Conservation (phyloP, 2,797 vertebrate species). For the Pseudochirops cupreus region DNA sequence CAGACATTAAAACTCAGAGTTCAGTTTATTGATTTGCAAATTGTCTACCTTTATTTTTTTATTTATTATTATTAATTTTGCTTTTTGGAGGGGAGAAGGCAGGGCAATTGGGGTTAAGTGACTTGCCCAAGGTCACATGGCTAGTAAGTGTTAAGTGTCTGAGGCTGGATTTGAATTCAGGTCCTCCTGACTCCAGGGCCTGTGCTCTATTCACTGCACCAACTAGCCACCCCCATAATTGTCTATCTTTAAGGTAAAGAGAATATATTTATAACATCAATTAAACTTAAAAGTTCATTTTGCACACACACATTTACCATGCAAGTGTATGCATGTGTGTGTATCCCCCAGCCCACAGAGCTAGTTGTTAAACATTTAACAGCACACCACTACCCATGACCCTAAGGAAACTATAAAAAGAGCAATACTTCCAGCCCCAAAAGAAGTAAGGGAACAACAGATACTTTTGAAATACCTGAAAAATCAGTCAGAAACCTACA, state of each 20-base stretch:
- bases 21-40: not conserved
- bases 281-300: not conserved
- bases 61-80: too few relatives aligned
- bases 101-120: too few relatives aligned
- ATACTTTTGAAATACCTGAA: not conserved
- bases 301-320: not conserved
- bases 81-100: too few relatives aligned
- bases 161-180: too few relatives aligned
- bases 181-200: too few relatives aligned
- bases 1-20: not conserved
- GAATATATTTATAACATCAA: not conserved
- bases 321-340: not conserved
- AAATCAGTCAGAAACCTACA: not conserved
- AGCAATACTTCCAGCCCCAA: not conserved
- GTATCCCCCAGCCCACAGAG: not conserved
- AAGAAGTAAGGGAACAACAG: not conserved
- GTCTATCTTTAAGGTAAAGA: not conserved
- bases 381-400: not conserved
- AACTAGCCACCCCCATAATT: not conserved
- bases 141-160: too few relatives aligned
- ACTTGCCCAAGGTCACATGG: too few relatives aligned
- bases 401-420: not conserved
- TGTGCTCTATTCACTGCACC: too few relatives aligned
- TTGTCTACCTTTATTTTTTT: not conserved
- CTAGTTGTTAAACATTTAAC: not conserved